Base-by-base conservation (phyloP, 2,113 vertebrate genomes). In the Chaetodon trifascialis region DNA sequence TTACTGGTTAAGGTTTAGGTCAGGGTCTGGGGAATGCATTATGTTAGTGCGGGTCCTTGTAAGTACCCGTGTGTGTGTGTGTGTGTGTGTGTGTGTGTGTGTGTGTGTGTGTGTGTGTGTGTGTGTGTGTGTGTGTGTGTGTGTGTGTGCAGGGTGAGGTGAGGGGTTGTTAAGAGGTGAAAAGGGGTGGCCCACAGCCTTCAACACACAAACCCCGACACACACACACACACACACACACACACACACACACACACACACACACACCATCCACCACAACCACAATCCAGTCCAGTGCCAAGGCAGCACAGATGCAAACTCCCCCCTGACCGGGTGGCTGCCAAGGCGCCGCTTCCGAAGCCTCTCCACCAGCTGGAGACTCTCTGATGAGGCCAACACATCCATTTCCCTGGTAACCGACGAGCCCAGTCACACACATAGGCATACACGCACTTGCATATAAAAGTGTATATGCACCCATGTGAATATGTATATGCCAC, bases 301-400 rank as follows among this genome's bases (percentile, higher is more conserved):
- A 94, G 93, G 93, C 93, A 92, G 94, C 95, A 96, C 95, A 96
- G 95, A 95, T 96, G 95, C 95, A 95, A 95, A 94, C 95, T 96
- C 95, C 95, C 95, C 94, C 94, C 94, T 96, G 95, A 96, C 94
- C 94, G 76, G 82, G 82, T 68, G 89, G 90, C 91, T 96, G 95
- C 95, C 95, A 96, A 96, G 91, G 94, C 90, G 79, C 76, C 88
- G 93, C 93, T 94, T 95, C 94, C 95, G 92, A 95, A 94, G 94
- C 94, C 93, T 93, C 92, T 93, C 89, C 94, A 95, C 95, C 95
- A 96, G 95, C 95, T 96, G 95, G 95, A 95, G 94, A 93, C 94
- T 92, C 91, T 92, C 92, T 95, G 94, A 95, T 95, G 93, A 95
- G 94, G 95, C 94, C 95, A 95, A 95, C 94, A 94, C 94, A 94